Conservation (phyloP, 2,113 vertebrate genomes). For the Poeciliopsis retropinna region DNA sequence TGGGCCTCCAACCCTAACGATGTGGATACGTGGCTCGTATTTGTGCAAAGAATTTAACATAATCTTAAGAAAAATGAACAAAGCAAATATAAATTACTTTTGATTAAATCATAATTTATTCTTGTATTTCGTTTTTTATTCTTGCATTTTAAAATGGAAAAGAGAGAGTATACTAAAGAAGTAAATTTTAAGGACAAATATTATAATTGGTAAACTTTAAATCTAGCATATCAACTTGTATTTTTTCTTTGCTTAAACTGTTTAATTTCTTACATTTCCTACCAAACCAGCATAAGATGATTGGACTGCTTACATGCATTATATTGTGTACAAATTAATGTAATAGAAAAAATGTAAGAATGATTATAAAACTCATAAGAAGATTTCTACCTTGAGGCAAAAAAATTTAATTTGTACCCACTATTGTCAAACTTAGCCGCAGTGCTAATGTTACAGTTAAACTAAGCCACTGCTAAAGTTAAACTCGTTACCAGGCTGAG, state of each 20-base stretch:
- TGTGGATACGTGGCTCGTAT: conserved; percentile 84
- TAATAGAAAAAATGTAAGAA: neutral
- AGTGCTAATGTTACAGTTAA: neutral
- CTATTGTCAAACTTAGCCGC: neutral
- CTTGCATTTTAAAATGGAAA: neutral
- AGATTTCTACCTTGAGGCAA: neutral
- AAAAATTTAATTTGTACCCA: neutral
- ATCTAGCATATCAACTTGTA: neutral
- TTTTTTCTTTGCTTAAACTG: too few species aligned
- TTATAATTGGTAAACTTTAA: neutral
- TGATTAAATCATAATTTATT: neutral
- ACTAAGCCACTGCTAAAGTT: neutral
- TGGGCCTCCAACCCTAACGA: conserved; percentile 82
- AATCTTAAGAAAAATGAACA: conserved; percentile 61
- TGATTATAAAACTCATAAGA: neutral
- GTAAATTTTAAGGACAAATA: neutral
- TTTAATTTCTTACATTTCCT: neutral
- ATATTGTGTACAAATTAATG: neutral
- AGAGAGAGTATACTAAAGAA: neutral
- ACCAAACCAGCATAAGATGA: neutral
- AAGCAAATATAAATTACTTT: neutral
- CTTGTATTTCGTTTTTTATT: neutral
- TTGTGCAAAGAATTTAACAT: conserved; percentile 86
- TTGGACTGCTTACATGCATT: neutral
- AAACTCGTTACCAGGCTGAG: neutral